A percentile compares a stretch with the other conserved stretches of the same genome.
Evolutionary conservation across 2,797 vertebrate species (phyloP).

Genomic region (Lepilemur septentrionalis): DNA sequence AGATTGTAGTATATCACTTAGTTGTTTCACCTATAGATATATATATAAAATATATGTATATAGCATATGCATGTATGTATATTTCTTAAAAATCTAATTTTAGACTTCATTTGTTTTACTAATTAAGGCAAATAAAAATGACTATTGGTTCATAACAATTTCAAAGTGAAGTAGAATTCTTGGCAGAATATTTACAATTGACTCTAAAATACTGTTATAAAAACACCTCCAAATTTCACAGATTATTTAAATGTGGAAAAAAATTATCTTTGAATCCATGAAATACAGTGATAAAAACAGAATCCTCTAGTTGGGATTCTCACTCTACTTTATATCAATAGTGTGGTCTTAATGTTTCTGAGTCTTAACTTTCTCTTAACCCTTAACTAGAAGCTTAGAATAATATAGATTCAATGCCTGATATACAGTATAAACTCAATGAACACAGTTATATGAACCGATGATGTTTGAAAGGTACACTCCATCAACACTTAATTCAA

Average conservation of each 20-base stretch:
- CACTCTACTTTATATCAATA: not conserved
- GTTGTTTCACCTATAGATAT: not conserved
- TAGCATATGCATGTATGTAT: not conserved
- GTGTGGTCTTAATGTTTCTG: not conserved
- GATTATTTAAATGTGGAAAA: not conserved
- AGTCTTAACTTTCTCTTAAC: not conserved
- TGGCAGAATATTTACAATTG: not conserved
- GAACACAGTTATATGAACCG: not conserved
- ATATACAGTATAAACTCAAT: not conserved
- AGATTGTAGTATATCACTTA: not conserved
- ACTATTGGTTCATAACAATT: not conserved
- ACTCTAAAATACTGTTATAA: not conserved
- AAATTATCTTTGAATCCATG: not conserved
- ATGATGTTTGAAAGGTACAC: not conserved
- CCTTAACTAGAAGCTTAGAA: not conserved
- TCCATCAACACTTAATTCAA: not conserved
- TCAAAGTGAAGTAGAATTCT: not conserved
- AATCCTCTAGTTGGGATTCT: not conserved
- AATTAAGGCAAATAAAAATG: constrained; percentile 39
- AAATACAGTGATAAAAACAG: not conserved
- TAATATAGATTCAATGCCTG: not conserved
- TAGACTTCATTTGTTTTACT: not conserved
- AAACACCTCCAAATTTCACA: not conserved
- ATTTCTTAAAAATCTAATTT: not conserved
- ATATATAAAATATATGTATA: not conserved